These are phyloP conservation scores for Euschistus heros DNA, from an alignment of 1,140 invertebrate species.

Conservation along the genomic window DNA sequence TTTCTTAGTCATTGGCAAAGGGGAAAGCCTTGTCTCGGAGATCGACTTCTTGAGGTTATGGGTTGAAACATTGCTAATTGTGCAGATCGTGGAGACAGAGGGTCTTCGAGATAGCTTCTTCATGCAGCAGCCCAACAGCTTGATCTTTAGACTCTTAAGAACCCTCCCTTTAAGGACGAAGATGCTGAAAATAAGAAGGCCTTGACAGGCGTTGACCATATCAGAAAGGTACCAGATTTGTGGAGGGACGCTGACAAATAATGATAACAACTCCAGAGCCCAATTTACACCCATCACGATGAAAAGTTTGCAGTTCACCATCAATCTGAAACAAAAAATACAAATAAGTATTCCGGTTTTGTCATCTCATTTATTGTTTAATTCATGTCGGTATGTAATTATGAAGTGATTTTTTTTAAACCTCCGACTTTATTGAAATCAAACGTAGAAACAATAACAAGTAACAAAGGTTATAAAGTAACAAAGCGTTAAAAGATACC, in stretches of 20 bases:
- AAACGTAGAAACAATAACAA: too few relatives aligned
- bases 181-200: slow-evolving; percentile 58
- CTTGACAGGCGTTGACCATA: slow-evolving; percentile 44
- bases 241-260: slow-evolving; percentile 37
- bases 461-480: too few relatives aligned
- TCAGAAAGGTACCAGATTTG: slow-evolving; percentile 51
- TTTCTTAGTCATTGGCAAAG: neutral
- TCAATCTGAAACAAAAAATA: slow-evolving; percentile 25
- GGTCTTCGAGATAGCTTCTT: neutral
- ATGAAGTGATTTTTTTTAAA: too few relatives aligned
- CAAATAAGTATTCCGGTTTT: too few relatives aligned
- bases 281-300: slow-evolving; percentile 64
- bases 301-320: slow-evolving; percentile 53
- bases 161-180: slow-evolving; percentile 51
- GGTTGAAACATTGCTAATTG: neutral
- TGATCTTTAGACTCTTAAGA: slow-evolving; percentile 13
- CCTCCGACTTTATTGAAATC: too few relatives aligned
- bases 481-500: too few relatives aligned
- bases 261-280: slow-evolving; percentile 56
- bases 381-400: too few relatives aligned
- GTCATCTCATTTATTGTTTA: too few relatives aligned
- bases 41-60: slow-evolving; percentile 8
- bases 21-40: slow-evolving; percentile 18
- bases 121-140: slow-evolving; percentile 11
- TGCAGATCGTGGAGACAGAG: slow-evolving; percentile 15